Conservation (phyloP, 2,113 vertebrate species). For the Neoarius graeffei region DNA sequence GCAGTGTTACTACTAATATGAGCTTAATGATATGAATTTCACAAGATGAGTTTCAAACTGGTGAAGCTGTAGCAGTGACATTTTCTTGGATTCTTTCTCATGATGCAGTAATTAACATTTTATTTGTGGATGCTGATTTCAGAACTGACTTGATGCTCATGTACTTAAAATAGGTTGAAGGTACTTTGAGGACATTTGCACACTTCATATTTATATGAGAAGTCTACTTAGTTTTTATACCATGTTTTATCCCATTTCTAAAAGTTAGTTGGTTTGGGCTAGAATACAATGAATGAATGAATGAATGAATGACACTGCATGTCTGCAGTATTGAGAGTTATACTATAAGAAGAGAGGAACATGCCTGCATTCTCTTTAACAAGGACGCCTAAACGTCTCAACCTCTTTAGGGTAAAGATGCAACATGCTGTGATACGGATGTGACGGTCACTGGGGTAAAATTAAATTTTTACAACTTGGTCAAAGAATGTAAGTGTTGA, state of each 20-base stretch:
- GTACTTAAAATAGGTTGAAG: slow-evolving; percentile 22
- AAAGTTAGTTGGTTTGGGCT: slow-evolving; percentile 11
- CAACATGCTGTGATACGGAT: not conserved
- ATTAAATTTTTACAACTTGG: not conserved
- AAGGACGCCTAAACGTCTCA: not conserved
- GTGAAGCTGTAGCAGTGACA: slow-evolving; percentile 28
- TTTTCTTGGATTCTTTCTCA: slow-evolving; percentile 23
- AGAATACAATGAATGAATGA: too few relatives aligned
- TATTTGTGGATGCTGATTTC: slow-evolving; percentile 29
- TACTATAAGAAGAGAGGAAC: not conserved
- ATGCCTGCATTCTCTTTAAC: not conserved
- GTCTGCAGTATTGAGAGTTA: not conserved
- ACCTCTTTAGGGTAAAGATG: not conserved
- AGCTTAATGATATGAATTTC: not conserved
- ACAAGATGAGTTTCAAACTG: slow-evolving; percentile 12
- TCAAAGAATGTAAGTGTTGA: not conserved
- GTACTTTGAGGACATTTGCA: slow-evolving; percentile 51
- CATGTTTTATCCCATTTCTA: slow-evolving; percentile 22
- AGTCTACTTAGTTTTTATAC: slow-evolving; percentile 17
- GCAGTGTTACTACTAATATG: slow-evolving; percentile 34
- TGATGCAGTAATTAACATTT: slow-evolving; percentile 34
- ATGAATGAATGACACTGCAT: not conserved
- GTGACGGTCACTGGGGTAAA: not conserved
- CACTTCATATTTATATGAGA: slow-evolving; percentile 48
- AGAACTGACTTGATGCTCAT: slow-evolving; percentile 17